phyloP scores from a whole-genome alignment of 2,888 invertebrate genomes.

The Macrophya annulata region DNA sequence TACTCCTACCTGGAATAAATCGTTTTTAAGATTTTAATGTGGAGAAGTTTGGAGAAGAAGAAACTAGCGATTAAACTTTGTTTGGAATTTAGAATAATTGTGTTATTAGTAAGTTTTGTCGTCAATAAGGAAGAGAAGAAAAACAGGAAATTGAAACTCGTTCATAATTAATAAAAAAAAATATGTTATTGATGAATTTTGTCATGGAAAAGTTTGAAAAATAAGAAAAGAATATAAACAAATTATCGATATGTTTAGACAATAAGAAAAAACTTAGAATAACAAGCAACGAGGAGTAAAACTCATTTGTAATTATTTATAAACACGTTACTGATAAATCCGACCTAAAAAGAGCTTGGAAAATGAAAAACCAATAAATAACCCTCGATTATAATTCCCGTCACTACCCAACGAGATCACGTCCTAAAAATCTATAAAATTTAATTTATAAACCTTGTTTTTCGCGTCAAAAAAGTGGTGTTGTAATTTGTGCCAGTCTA shows the following conservation, averaged over 20 bases:
- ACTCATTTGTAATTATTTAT: too few species aligned
- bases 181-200: neutral
- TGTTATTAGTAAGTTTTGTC: too few species aligned
- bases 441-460: constrained; percentile 80
- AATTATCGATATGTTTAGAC: neutral
- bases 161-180: too few species aligned
- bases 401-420: too few species aligned
- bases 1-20: constrained; percentile 65
- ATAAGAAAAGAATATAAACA: neutral
- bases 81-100: too few species aligned
- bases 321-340: neutral
- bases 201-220: neutral
- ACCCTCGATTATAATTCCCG: neutral
- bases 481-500: constrained; percentile 96
- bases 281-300: too few species aligned
- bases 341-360: neutral
- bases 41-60: neutral
- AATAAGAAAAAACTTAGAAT: neutral
- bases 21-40: neutral
- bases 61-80: too few species aligned
- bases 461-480: constrained; percentile 92
- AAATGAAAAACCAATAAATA: neutral
- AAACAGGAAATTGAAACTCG: too few species aligned
- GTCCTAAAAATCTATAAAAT: too few species aligned
- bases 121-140: too few species aligned